Percentiles rank a stretch among this genome's conserved stretches.
Conservation (phyloP, 2,888 invertebrate species). For the Caenorhabditis uteleia region DNA sequence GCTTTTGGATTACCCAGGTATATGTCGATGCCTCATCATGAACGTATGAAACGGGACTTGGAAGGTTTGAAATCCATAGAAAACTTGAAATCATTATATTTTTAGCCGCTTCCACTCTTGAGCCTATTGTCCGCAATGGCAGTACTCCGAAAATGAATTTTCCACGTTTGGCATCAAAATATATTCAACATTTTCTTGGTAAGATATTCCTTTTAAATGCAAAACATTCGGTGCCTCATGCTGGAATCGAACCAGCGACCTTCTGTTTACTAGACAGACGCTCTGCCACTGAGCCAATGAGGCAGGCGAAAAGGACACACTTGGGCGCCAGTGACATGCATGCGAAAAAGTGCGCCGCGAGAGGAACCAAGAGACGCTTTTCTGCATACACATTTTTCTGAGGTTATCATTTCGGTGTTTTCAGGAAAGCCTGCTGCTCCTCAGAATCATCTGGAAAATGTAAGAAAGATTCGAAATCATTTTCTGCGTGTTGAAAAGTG, state of each 20-base stretch:
- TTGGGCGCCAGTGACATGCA: not conserved
- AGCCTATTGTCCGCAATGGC: no score
- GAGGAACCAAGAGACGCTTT: no score
- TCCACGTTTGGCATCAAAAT: slow-evolving; percentile 23
- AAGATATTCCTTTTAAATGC: not conserved
- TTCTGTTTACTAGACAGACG: slow-evolving; percentile 67
- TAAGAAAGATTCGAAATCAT: slow-evolving; percentile 28
- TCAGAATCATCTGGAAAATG: slow-evolving; percentile 18
- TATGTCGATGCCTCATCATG: slow-evolving; percentile 14
- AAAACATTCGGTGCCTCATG: slow-evolving; percentile 50
- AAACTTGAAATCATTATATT: not conserved
- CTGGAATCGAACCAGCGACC: slow-evolving; percentile 66
- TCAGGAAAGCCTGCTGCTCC: slow-evolving; percentile 5
- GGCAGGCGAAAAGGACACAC: slow-evolving; percentile 3
- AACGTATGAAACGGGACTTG: not conserved
- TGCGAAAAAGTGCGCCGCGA: no score
- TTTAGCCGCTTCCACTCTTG: not conserved
- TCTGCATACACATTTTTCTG: no score
- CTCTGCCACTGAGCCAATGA: slow-evolving; percentile 66
- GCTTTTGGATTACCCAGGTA: slow-evolving; percentile 27
- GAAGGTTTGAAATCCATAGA: not conserved
- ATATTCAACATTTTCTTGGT: slow-evolving; percentile 20
- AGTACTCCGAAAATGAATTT: slow-evolving; percentile 12
- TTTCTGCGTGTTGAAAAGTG: slow-evolving; percentile 47
- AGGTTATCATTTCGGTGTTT: not conserved